A percentile compares a stretch with the other conserved stretches of the same genome.
phyloP scores from a whole-genome alignment of 2,113 vertebrate genomes.

The Chaetodon trifascialis region DNA sequence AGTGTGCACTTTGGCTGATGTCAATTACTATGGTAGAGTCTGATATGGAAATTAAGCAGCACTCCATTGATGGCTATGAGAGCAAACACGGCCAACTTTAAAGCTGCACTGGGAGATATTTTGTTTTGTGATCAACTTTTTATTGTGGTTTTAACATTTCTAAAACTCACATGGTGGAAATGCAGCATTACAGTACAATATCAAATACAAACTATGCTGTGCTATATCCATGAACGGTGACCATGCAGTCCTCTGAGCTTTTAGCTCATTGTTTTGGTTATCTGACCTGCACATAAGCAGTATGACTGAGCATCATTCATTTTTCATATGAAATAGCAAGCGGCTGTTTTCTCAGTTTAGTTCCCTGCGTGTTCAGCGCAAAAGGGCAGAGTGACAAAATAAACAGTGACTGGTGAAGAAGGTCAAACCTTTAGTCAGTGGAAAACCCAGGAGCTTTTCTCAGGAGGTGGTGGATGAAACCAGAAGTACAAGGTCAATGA shows the following conservation, averaged over 20 bases:
- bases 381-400: too few species aligned
- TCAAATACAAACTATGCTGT: background rate
- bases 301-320: constrained; percentile 10
- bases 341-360: constrained; percentile 14
- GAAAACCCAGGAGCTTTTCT: too few species aligned
- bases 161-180: background rate
- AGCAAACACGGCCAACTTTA: constrained; percentile 39
- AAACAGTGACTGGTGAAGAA: background rate
- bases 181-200: background rate
- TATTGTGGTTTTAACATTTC: background rate
- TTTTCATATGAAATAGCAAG: background rate
- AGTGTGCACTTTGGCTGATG: constrained; percentile 57
- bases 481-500: background rate
- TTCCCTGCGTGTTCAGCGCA: background rate
- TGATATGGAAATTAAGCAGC: constrained; percentile 59
- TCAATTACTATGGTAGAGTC: constrained; percentile 54
- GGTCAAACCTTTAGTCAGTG: too few species aligned
- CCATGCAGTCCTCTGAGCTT: background rate
- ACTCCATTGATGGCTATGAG: constrained; percentile 39
- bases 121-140: constrained; percentile 4
- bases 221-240: background rate
- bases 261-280: constrained; percentile 1
- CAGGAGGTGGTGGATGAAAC: background rate
- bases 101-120: constrained; percentile 19
- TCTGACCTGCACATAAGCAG: constrained; percentile 21